Percentiles rank a stretch among this genome's conserved stretches.
These are phyloP conservation scores for Phacellophora camtschatica DNA, from an alignment of 30 jellyfish, hydroid and myxozoan species.

Conservation along the genomic window DNA sequence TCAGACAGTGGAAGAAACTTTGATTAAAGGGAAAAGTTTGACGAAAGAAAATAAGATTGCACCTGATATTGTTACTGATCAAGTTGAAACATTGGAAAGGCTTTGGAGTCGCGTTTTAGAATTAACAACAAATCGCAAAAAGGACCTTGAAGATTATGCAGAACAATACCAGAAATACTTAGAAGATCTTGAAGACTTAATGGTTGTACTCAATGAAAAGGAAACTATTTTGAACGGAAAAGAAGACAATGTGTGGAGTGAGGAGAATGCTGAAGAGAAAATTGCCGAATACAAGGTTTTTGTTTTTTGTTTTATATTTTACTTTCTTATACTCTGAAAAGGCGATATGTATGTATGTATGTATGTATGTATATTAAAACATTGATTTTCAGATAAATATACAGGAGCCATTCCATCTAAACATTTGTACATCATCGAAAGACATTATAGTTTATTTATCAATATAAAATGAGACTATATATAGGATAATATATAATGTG, in stretches of 20 bases:
- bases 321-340: too few relatives aligned
- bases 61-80: constrained; percentile 57
- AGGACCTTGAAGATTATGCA: constrained; percentile 42
- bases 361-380: too few relatives aligned
- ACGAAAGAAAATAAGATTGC: constrained; percentile 21
- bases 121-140: background rate
- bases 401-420: too few relatives aligned
- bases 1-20: constrained; percentile 27
- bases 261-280: constrained; percentile 59
- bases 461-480: too few relatives aligned
- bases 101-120: constrained; percentile 40
- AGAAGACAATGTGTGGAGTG: constrained; percentile 31
- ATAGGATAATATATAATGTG: too few relatives aligned
- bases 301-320: too few relatives aligned
- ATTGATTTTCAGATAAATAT: too few relatives aligned
- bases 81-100: constrained; percentile 30
- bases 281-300: constrained; percentile 58
- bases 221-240: constrained; percentile 41
- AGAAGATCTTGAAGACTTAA: constrained; percentile 44
- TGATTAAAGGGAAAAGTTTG: constrained; percentile 23
- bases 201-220: constrained; percentile 59
- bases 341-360: too few relatives aligned
- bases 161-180: constrained; percentile 59
- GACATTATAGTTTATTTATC: too few relatives aligned
- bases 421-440: too few relatives aligned